phyloP scores from a whole-genome alignment of 2,113 vertebrate genomes.

The Aythya baeri region DNA sequence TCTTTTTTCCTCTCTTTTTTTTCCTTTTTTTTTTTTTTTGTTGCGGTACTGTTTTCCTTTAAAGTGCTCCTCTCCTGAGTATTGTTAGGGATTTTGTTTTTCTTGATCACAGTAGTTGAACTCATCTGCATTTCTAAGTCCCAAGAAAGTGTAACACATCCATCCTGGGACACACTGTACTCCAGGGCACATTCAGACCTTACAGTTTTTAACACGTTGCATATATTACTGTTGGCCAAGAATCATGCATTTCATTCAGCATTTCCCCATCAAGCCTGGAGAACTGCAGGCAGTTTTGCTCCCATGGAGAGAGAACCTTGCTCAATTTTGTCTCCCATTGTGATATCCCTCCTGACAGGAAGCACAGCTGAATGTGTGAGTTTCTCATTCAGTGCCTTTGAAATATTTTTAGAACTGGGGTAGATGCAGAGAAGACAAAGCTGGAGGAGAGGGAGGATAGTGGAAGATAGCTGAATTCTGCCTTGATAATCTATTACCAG shows the following conservation, averaged over 20 bases:
- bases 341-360: background rate
- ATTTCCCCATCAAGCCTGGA: background rate
- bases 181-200: background rate
- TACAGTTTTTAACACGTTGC: background rate
- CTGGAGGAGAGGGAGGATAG: background rate
- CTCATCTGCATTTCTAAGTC: background rate
- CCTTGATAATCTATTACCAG: background rate
- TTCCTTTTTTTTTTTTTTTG: background rate
- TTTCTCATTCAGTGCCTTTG: background rate
- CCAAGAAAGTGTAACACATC: background rate
- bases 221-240: background rate
- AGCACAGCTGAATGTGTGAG: fast-evolving
- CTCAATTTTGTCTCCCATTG: background rate
- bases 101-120: background rate
- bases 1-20: too few species aligned
- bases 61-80: background rate
- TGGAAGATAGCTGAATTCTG: background rate
- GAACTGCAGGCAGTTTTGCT: background rate
- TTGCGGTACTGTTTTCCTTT: background rate
- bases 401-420: background rate
- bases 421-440: background rate
- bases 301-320: background rate
- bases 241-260: background rate
- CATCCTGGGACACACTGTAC: background rate
- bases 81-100: background rate